Percentiles rank a stretch among this genome's conserved stretches.
Evolutionary conservation across 2,888 invertebrate genomes (phyloP).

Genomic region (Pristionchus mayeri): DNA sequence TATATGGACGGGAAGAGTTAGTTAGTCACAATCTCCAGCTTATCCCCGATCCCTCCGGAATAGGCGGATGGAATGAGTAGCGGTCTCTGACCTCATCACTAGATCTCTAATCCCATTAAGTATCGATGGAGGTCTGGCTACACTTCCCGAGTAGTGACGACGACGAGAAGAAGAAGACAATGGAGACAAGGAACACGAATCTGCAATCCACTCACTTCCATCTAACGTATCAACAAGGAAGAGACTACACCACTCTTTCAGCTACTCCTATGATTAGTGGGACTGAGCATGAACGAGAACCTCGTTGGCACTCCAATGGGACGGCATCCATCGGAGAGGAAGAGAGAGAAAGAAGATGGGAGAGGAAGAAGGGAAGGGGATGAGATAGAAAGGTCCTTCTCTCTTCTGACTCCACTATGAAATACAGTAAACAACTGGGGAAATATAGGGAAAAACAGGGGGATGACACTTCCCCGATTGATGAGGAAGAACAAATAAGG

Average conservation of each 20-base stretch:
- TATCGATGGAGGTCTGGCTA: conserved; percentile 44
- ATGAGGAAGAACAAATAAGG: background rate
- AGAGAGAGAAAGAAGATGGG: background rate
- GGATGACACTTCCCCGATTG: background rate
- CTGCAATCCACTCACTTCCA: background rate
- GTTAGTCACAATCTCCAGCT: no score
- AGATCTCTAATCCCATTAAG: conserved; percentile 48
- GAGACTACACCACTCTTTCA: background rate
- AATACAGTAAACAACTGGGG: conserved; percentile 12
- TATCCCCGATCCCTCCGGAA: no score
- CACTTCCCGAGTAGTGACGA: conserved; percentile 45
- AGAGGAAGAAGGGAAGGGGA: background rate
- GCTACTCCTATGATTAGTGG: background rate
- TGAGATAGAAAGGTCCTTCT: background rate
- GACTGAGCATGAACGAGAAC: background rate
- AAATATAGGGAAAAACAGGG: conserved; percentile 24
- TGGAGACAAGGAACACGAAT: conserved; percentile 41
- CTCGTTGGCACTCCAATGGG: background rate
- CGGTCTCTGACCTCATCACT: conserved; percentile 5
- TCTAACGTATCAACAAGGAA: no score
- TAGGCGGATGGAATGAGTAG: no score
- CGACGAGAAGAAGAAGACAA: conserved; percentile 28
- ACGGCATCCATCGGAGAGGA: background rate
- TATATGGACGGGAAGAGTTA: no score
- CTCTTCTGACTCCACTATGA: conserved; percentile 1